Conservation (phyloP, 2,888 invertebrate species). For the Melinopterus prodromus region DNA sequence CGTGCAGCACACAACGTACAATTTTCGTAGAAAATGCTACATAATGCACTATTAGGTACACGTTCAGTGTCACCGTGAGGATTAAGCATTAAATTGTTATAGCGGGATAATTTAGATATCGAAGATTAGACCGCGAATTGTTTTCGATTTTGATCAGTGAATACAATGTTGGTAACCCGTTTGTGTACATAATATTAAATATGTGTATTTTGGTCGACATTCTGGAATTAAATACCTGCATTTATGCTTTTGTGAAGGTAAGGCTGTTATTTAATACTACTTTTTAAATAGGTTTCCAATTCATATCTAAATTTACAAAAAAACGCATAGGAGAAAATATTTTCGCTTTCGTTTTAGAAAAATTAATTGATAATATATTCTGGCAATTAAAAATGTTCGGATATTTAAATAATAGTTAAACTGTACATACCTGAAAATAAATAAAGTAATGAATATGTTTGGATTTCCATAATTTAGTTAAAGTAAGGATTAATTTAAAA, state of each 20-base stretch:
- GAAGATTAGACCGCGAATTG: background rate
- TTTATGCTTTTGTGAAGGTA: background rate
- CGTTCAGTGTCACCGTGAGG: background rate
- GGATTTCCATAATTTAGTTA: too few species aligned
- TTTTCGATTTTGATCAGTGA: background rate
- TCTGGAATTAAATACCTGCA: background rate
- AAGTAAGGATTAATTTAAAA: too few species aligned
- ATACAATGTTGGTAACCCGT: background rate
- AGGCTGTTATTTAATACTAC: background rate
- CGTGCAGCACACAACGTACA: background rate
- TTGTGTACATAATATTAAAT: background rate
- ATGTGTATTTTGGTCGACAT: background rate
- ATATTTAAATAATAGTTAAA: too few species aligned
- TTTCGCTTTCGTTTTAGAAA: too few species aligned
- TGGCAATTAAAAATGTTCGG: too few species aligned
- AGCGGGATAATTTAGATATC: background rate
- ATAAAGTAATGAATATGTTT: too few species aligned
- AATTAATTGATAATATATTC: too few species aligned
- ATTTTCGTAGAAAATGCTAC: background rate
- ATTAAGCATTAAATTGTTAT: background rate
- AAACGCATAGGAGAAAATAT: too few species aligned
- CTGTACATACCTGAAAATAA: too few species aligned
- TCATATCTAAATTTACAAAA: too few species aligned
- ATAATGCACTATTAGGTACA: background rate
- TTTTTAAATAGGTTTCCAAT: too few species aligned